Conservation (phyloP, 35 echinoderm and acorn worm species). For the Apostichopus californicus region DNA sequence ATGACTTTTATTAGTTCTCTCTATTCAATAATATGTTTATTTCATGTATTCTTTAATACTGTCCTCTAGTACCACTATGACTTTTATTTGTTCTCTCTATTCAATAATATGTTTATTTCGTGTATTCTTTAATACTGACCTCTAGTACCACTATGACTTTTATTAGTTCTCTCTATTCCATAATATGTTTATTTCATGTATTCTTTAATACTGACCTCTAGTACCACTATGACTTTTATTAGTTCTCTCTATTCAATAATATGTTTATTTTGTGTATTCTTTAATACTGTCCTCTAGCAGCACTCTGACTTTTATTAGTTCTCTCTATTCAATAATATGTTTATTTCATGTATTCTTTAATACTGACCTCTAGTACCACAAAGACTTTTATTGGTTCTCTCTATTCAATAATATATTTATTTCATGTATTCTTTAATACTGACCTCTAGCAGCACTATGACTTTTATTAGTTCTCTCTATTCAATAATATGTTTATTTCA, state of each 20-base stretch:
- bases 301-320: conserved; percentile 55
- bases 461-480: too few species aligned
- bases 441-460: too few species aligned
- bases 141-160: conserved; percentile 81
- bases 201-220: conserved; percentile 73
- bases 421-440: too few species aligned
- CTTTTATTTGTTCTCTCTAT: too few species aligned
- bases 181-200: neutral
- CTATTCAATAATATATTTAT: too few species aligned
- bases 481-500: too few species aligned
- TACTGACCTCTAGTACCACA: conserved; percentile 90
- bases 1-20: too few species aligned
- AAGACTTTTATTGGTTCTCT: too few species aligned
- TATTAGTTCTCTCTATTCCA: neutral
- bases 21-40: too few species aligned
- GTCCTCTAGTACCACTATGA: too few species aligned
- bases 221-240: conserved; percentile 64
- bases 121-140: conserved; percentile 55
- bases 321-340: neutral
- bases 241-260: neutral
- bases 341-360: neutral
- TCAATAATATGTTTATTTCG: neutral
- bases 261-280: neutral
- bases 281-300: conserved; percentile 74
- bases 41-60: too few species aligned